Conservation (phyloP, 2,797 vertebrate species). For the Cyclura pinguis region DNA sequence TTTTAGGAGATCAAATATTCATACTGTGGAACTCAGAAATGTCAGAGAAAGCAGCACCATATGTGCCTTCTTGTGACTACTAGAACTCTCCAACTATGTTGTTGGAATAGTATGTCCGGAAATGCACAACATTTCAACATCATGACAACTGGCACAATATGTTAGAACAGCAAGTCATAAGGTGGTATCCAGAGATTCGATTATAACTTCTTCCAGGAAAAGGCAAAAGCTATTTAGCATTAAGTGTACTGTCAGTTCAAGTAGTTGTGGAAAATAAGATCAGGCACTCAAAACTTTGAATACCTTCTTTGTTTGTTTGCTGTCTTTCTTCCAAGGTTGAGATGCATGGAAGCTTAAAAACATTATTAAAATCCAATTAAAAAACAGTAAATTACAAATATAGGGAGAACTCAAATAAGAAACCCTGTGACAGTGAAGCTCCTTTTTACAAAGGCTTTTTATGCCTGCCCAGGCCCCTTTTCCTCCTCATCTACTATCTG, state of each 20-base stretch:
- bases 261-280: not conserved
- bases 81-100: constrained; percentile 10
- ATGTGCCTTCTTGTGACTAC: not conserved
- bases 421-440: too few species aligned
- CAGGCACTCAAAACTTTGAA: too few species aligned
- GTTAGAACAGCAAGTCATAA: not conserved
- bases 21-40: constrained; percentile 59
- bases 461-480: too few species aligned
- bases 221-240: not conserved
- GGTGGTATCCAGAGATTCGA: not conserved
- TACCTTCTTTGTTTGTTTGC: too few species aligned
- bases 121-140: not conserved
- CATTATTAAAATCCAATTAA: too few species aligned
- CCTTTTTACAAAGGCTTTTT: too few species aligned
- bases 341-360: too few species aligned
- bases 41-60: constrained; percentile 28
- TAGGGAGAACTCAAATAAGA: too few species aligned
- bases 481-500: too few species aligned
- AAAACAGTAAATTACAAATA: too few species aligned
- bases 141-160: not conserved
- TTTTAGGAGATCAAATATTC: constrained; percentile 68
- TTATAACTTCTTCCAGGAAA: not conserved
- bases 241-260: not conserved
- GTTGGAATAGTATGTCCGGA: constrained; percentile 14
- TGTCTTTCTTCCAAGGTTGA: too few species aligned